These are phyloP conservation scores for Cephalotes varians DNA, from an alignment of 2,888 invertebrate species.

Conservation along the genomic window DNA sequence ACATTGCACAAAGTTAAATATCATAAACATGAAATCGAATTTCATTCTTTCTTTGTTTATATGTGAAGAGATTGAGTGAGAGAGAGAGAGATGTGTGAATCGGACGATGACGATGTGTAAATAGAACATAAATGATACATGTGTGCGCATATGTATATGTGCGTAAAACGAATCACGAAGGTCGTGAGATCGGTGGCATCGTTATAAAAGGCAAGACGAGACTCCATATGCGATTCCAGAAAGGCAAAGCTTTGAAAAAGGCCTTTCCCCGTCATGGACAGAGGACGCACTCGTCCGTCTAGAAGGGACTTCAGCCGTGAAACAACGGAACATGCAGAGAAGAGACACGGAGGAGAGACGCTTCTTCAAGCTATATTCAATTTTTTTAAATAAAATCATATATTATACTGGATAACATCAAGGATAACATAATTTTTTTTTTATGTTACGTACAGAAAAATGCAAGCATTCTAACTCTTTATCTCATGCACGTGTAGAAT, in stretches of 20 bases:
- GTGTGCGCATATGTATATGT: conserved; percentile 10
- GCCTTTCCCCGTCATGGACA: conserved; percentile 5
- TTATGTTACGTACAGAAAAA: background rate
- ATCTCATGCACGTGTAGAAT: background rate
- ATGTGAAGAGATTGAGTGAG: background rate
- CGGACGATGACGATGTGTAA: background rate
- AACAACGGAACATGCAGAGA: background rate
- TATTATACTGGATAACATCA: background rate
- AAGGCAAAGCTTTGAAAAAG: conserved; percentile 67
- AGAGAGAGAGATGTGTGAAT: background rate
- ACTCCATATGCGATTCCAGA: conserved; percentile 65
- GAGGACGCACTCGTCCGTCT: background rate
- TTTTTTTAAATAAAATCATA: background rate
- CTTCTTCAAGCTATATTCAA: background rate
- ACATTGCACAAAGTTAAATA: background rate
- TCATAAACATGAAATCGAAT: conserved; percentile 29
- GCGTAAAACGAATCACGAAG: conserved; percentile 58
- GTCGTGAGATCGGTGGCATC: conserved; percentile 67
- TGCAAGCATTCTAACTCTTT: background rate
- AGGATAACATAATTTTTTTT: background rate
- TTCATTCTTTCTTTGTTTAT: too few relatives aligned
- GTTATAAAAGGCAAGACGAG: conserved; percentile 63
- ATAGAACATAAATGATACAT: background rate
- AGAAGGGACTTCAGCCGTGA: conserved; percentile 1
- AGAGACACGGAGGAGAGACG: background rate